A percentile compares a stretch with the other conserved stretches of the same genome.
Evolutionary conservation across 2,113 vertebrate genomes (phyloP).

Genomic region (Cygnus buccinator): DNA sequence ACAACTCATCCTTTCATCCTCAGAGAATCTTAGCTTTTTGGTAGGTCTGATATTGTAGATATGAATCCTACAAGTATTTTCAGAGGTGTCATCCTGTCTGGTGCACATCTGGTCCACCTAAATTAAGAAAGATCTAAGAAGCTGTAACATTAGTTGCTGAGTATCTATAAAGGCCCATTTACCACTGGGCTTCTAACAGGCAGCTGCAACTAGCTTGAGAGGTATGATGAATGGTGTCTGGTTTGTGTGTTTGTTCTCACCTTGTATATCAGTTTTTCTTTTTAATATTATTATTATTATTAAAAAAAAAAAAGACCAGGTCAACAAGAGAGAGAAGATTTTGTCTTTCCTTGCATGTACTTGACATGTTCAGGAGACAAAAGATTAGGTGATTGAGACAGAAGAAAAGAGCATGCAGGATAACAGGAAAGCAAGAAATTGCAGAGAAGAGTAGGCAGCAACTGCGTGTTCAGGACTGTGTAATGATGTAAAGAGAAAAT

Average conservation of each 20-base stretch:
- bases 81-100: neutral
- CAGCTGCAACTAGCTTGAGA: neutral
- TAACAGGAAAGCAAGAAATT: neutral
- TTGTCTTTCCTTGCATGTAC: neutral
- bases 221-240: neutral
- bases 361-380: neutral
- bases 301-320: neutral
- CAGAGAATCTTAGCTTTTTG: neutral
- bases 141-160: neutral
- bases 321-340: neutral
- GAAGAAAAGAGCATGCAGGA: neutral
- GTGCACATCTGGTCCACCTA: neutral
- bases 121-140: neutral
- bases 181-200: neutral
- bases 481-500: neutral
- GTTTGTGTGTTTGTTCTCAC: neutral
- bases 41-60: neutral
- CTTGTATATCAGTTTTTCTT: neutral
- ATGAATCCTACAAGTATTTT: neutral
- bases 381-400: neutral
- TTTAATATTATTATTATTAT: no score
- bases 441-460: neutral
- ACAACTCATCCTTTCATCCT: neutral
- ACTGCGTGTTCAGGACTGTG: neutral
- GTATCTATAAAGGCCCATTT: neutral